Evolutionary conservation across 2,113 vertebrate genomes (phyloP), one percentile per base, ranked within the genome.

Genomic region (Oreocharis arfaki): DNA sequence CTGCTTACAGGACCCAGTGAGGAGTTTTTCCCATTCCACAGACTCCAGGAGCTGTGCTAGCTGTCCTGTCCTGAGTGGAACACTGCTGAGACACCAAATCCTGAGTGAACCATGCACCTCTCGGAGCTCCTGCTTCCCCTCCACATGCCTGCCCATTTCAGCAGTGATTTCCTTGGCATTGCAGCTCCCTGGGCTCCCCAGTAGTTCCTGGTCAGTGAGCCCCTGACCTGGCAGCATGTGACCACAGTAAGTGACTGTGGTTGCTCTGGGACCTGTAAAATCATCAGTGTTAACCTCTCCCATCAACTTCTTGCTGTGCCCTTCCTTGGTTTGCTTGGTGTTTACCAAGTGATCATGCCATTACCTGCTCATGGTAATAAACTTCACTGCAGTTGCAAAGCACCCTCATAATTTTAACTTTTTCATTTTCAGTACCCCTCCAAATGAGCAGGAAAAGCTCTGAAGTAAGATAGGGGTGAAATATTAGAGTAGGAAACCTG

Each of bases 191-290:
- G 50, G 20, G 26, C 24, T 65, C 35, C 39, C 21, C 3, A 9
- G 21, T 4, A 16, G 39, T 35, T 73, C 37, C 64, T 39, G 22
- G 10, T 12, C 50, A 60, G 39, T 2, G 6, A 80, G n/a, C 9
- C n/a, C 50, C 27, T 2, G 6, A 42, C 37, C 44, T 23, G 20
- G n/a, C 6, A 24, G 47, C n/a, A 28, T 2, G 0, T 18, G 23
- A 44, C 41, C 9, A 7, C 18, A 13, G 13, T 35, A 44, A 35
- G 23, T 57, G 44, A 35, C 28, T 28, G 5, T 41, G 39, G 24
- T 13, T 41, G 18, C 35, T 83, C 56, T 69, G 33, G 33, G 14
- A 33, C 33, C 32, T 3, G 2, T 39, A 19, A 64, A 73, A 7
- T 27, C 21, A 16, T 15, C 27, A 24, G 0, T 6, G 2, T 52